Evolutionary conservation across 1,140 invertebrate species (phyloP).

Genomic region (Caenorhabditis brenneri): DNA sequence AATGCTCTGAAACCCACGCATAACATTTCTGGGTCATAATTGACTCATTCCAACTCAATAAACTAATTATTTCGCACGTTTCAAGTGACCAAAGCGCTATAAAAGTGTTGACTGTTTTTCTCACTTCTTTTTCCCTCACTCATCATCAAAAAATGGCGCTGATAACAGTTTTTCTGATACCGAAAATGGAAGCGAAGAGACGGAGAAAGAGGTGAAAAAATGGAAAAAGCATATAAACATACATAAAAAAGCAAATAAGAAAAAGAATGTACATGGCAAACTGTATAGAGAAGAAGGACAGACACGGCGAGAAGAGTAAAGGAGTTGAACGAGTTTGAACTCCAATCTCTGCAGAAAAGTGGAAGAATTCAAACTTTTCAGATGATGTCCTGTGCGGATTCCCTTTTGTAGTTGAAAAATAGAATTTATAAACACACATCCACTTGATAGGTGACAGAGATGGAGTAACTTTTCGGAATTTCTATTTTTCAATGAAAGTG

Average conservation of each 20-base stretch:
- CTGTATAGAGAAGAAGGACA: not conserved
- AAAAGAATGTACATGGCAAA: not conserved
- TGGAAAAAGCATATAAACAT: conserved; percentile 13
- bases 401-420: too few relatives aligned
- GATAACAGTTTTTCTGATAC: not conserved
- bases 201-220: not conserved
- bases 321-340: not conserved
- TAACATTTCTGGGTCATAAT: not conserved
- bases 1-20: not conserved
- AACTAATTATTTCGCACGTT: too few relatives aligned
- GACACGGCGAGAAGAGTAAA: not conserved
- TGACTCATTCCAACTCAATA: not conserved
- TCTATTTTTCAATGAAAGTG: too few relatives aligned
- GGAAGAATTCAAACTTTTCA: too few relatives aligned
- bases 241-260: not conserved
- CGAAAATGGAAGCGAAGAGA: not conserved
- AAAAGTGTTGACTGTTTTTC: not conserved
- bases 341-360: not conserved
- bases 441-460: too few relatives aligned
- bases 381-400: too few relatives aligned
- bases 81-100: not conserved
- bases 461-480: too few relatives aligned
- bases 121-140: not conserved
- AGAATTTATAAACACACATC: too few relatives aligned
- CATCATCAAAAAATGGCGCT: not conserved